These are phyloP conservation scores for Muntiacus reevesi DNA, from an alignment of 2,113 vertebrate genomes.

Conservation along the genomic window DNA sequence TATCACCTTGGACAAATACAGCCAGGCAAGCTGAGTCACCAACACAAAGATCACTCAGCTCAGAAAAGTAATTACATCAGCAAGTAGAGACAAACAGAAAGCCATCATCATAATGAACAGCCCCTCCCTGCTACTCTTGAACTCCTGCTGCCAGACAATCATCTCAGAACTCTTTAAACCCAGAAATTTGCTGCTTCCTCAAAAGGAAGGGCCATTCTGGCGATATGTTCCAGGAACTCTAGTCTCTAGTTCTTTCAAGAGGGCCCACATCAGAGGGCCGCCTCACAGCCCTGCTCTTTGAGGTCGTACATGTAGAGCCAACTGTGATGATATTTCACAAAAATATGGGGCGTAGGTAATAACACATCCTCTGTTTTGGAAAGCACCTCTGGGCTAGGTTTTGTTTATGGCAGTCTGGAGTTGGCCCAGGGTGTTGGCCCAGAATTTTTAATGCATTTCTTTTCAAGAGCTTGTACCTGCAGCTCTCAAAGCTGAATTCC, in stretches of 20 bases:
- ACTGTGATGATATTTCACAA: not conserved
- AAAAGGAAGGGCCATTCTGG: not conserved
- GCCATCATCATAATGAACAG: not conserved
- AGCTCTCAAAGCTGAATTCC: not conserved
- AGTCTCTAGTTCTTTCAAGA: not conserved
- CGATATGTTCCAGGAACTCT: not conserved
- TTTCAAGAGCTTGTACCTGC: not conserved
- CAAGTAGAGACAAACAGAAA: not conserved
- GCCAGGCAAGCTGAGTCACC: not conserved
- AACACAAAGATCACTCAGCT: not conserved
- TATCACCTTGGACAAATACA: not conserved
- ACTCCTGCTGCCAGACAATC: not conserved
- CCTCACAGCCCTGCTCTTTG: not conserved
- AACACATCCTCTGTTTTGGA: not conserved
- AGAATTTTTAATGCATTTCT: not conserved
- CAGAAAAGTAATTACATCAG: constrained; percentile 14
- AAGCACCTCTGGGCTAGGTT: not conserved
- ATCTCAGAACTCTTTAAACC: not conserved
- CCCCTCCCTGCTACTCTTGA: not conserved
- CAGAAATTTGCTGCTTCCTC: not conserved
- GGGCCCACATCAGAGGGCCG: too few species aligned
- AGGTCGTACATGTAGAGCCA: not conserved
- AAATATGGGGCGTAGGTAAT: not conserved
- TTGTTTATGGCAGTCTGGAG: not conserved
- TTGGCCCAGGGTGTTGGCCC: not conserved